Base-by-base conservation (phyloP, 2,113 vertebrate genomes). In the Alligator mississippiensis region DNA sequence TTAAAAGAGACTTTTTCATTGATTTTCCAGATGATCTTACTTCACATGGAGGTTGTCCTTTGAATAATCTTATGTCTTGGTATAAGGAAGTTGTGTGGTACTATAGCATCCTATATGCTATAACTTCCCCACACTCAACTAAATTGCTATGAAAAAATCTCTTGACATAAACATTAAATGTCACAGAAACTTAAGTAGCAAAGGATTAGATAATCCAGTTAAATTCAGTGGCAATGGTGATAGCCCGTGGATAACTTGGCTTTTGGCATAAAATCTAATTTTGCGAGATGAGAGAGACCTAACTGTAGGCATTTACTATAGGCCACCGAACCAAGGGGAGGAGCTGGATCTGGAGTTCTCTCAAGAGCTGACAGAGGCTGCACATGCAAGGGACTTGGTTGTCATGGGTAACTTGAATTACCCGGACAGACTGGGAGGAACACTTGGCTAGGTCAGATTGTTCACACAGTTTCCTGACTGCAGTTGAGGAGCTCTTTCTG, bases 211-310 rank as follows among this genome's bases (percentile, higher is more conserved):
- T 85, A 81, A 38, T 82, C 90, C n/a, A 84, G 54, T 55, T 87
- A 57, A 92, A 81, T 24, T 12, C 30, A 90, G 74, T 68, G 90
- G 87, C 77, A 66, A 28, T 91, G 77, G 77, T 87, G 11, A 64
- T 83, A 89, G 13, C 60, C 58, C 89, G 90, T 64, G 82, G 77
- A 89, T 89, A 80, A 24, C 15, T 93, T 92, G 88, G 82, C n/a
- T 66, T 80, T 85, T 90, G 87, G 82, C 90, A 85, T 77, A 58
- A 47, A 85, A 89, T 87, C 27, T 60, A 2, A 1, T 12, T 90
- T 91, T 83, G 82, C 66, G 81, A 24, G 81, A 74, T 63, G n/a
- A 64, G 88, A 91, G 8, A 2, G 38, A 38, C 38, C 38, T 8
- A 38, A 38, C 38, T 38, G 38, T 38, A 5, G 38, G 38, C 38